phyloP scores from a whole-genome alignment of 2,888 invertebrate genomes.

The Oxyteleia sp. region DNA sequence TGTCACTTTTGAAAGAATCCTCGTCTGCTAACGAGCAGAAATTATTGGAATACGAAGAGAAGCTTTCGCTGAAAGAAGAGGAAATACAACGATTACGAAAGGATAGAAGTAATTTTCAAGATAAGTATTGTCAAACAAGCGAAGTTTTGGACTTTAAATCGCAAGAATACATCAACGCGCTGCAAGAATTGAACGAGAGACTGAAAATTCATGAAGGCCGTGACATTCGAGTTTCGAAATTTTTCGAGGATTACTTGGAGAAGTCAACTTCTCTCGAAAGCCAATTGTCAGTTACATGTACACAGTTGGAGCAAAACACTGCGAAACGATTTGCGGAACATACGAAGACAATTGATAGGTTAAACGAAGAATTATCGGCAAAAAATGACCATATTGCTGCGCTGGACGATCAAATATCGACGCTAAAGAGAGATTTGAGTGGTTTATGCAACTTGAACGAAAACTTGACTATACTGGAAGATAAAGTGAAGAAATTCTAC shows the following conservation, averaged over 20 bases:
- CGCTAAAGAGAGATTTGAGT: conserved; percentile 69
- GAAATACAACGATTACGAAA: too few relatives aligned
- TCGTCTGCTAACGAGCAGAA: conserved; percentile 72
- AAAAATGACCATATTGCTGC: conserved; percentile 73
- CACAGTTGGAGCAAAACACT: conserved; percentile 75
- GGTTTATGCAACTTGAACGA: conserved; percentile 73
- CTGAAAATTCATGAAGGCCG: conserved; percentile 74
- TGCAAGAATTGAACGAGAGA: conserved; percentile 71
- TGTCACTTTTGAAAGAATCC: conserved; percentile 74
- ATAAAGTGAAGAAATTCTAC: conserved; percentile 68
- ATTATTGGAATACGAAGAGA: conserved; percentile 75
- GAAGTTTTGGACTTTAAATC: conserved; percentile 54
- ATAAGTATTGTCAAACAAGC: conserved; percentile 60
- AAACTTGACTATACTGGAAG: conserved; percentile 77
- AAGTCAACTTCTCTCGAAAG: conserved; percentile 75
- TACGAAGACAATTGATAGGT: too few relatives aligned
- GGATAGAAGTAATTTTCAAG: conserved; percentile 68
- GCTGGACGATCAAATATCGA: conserved; percentile 67
- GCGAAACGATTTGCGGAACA: too few relatives aligned
- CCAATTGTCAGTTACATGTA: conserved; percentile 74
- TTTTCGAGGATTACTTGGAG: conserved; percentile 75
- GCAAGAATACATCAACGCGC: conserved; percentile 72
- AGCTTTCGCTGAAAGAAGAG: too few relatives aligned
- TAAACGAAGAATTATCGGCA: conserved; percentile 70
- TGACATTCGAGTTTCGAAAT: conserved; percentile 66